phyloP scores from a whole-genome alignment of 2,113 vertebrate species.

The Eulemur rufifrons region DNA sequence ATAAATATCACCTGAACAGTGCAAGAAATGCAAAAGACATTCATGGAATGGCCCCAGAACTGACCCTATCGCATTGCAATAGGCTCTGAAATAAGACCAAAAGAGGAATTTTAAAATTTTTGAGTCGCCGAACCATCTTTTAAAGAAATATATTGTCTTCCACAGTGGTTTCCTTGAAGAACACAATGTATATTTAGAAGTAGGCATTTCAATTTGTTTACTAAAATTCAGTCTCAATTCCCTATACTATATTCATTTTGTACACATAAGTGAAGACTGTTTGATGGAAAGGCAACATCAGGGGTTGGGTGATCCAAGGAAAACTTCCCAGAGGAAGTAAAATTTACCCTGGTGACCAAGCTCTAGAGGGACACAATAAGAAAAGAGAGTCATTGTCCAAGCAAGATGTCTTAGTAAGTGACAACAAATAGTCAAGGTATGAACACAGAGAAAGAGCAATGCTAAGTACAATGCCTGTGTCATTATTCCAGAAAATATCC shows the following conservation, averaged over 20 bases:
- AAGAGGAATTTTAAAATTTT: not conserved
- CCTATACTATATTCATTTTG: not conserved
- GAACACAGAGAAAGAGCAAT: not conserved
- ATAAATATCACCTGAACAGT: not conserved
- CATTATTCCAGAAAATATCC: not conserved
- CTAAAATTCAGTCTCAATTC: not conserved
- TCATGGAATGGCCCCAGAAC: not conserved
- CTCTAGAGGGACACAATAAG: not conserved
- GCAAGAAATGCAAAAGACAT: not conserved
- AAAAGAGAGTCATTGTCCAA: not conserved
- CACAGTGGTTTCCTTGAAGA: not conserved
- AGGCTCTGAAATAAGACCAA: not conserved
- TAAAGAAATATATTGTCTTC: not conserved
- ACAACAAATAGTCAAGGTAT: not conserved
- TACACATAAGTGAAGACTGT: not conserved
- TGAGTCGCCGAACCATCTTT: not conserved
- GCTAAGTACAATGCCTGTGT: not conserved
- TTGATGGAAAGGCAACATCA: not conserved
- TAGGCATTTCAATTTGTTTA: not conserved
- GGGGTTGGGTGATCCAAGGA: not conserved
- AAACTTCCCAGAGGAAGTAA: not conserved
- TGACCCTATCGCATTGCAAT: not conserved
- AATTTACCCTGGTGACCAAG: not conserved
- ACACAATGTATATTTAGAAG: not conserved
- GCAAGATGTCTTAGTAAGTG: not conserved